Percentiles rank a stretch among this genome's conserved stretches.
Evolutionary conservation across 2,113 vertebrate species (phyloP).

Genomic region (Pungitius pungitius): DNA sequence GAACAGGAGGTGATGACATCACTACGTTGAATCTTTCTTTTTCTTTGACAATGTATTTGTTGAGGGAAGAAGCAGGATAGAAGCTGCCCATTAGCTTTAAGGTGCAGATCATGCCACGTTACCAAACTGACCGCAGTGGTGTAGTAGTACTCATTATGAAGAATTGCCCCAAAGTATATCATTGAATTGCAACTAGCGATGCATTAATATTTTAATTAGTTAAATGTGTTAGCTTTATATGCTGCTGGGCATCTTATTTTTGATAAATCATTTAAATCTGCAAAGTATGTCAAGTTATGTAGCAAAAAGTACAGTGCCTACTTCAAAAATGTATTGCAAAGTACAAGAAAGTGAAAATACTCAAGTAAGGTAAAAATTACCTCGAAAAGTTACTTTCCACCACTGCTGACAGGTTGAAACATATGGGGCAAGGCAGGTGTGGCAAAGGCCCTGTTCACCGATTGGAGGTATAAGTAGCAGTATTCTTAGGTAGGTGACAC

Average conservation of each 20-base stretch:
- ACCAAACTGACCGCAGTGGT: background rate
- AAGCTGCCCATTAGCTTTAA: background rate
- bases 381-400: background rate
- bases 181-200: background rate
- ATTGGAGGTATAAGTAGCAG: background rate
- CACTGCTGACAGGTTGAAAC: background rate
- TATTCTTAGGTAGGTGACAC: background rate
- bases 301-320: background rate
- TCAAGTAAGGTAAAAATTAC: background rate
- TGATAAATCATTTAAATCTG: background rate
- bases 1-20: conserved; percentile 14
- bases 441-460: conserved; percentile 8
- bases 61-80: conserved; percentile 13
- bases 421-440: conserved; percentile 6
- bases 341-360: background rate
- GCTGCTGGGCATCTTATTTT: background rate
- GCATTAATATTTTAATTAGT: background rate
- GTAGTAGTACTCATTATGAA: background rate
- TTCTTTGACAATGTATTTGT: background rate
- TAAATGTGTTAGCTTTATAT: background rate
- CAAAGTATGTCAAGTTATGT: background rate
- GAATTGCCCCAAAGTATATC: background rate
- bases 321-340: background rate
- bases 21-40: background rate
- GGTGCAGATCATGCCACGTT: background rate